These are phyloP conservation scores for Chaetodon trifasciatus DNA, from an alignment of 2,797 vertebrate genomes.

Conservation along the genomic window DNA sequence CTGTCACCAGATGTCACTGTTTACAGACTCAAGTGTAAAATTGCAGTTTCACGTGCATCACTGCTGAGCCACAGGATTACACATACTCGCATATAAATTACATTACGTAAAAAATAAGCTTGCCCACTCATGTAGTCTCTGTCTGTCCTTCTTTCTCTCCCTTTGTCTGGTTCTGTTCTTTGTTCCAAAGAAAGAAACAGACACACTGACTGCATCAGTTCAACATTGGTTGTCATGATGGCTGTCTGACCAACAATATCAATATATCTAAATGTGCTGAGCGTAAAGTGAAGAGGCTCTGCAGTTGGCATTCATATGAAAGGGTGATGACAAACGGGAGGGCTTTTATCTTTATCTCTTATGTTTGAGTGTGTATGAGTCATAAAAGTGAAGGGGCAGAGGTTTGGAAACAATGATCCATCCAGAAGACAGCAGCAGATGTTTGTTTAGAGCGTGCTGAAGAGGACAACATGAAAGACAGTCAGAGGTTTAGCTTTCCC, in stretches of 20 bases:
- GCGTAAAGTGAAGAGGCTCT: slow-evolving; percentile 5
- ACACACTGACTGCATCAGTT: not conserved
- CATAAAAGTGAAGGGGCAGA: slow-evolving; percentile 50
- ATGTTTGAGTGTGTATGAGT: slow-evolving; percentile 57
- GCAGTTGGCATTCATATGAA: slow-evolving; percentile 20
- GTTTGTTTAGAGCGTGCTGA: slow-evolving; percentile 35
- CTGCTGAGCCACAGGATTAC: slow-evolving; percentile 5
- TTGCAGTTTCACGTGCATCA: slow-evolving; percentile 6
- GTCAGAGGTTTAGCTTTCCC: slow-evolving; percentile 12
- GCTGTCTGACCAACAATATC: not conserved
- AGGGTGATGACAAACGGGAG: slow-evolving; percentile 26
- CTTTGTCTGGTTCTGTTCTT: too few species aligned
- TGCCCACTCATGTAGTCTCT: not conserved
- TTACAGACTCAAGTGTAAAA: not conserved
- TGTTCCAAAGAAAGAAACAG: too few species aligned
- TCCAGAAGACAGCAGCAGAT: slow-evolving; percentile 37
- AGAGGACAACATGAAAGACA: slow-evolving; percentile 39
- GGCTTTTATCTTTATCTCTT: slow-evolving; percentile 46
- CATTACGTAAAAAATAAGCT: not conserved
- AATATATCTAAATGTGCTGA: slow-evolving; percentile 1
- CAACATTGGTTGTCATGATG: not conserved
- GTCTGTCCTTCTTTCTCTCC: not conserved
- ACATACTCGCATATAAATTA: not conserved
- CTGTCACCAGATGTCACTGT: not conserved
- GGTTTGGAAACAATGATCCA: slow-evolving; percentile 40